Base-by-base conservation (phyloP, 92 coral and sea anemone genomes). In the Parazoanthus darwini region DNA sequence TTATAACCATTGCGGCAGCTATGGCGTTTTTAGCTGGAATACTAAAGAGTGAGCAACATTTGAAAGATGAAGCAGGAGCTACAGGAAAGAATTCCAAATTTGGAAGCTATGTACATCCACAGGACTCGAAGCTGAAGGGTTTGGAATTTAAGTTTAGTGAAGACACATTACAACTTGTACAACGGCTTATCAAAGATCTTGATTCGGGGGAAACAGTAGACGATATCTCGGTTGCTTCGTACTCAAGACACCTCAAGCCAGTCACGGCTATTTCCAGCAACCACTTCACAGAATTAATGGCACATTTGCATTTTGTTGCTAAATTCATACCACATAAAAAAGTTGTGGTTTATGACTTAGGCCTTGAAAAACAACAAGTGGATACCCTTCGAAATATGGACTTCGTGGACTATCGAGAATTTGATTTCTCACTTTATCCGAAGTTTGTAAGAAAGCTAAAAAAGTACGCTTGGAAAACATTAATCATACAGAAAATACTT, bases 241-340 rank as follows among this genome's bases (percentile, higher is more conserved):
- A 74, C 72, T 74, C 50, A 51, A 50, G 35, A 74, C 88, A 86
- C 35, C 68, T 86, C 7, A 51, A 29, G 67, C 83, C 83, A 79
- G 91, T 91, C 16, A 91, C 93, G 0, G 92, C 91, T 9, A 36
- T 89, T 15, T 91, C 93, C 5, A 89, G 91, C 25, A 85, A 91
- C 58, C 93, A 91, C 33, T 89, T 91, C 50, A 20, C 36, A 35
- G 93, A 91, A 81, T 66, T 85, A 22, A 86, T 80, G 79, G 81
- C 74, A 51, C 88, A 88, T 36, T 70, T 91, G 20, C 43, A 82
- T 18, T 8, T 66, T 15, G 77, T 85, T 8, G 76, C 72, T 3
- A 78, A 42, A n/a, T 89, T 85, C 26, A 33, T 89, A 16, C 89
- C 90, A 9, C 38, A 89, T 82, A 80, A 51, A 23, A 80, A 33